Conservation (phyloP, 2,888 invertebrate species). For the Eueremaeus valkanovi region DNA sequence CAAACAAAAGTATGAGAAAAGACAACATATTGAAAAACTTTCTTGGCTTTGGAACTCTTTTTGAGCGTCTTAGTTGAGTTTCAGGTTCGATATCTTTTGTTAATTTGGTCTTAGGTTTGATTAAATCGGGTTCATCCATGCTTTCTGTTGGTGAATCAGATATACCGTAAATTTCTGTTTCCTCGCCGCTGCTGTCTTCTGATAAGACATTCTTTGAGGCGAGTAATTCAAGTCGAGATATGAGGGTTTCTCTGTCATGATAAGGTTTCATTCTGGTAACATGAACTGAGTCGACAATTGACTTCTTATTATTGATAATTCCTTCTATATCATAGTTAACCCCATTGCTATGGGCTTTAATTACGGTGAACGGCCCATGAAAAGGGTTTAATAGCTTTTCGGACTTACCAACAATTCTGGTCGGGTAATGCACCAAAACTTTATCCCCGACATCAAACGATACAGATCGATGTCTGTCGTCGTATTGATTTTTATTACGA, state of each 20-base stretch:
- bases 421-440: conserved; percentile 34
- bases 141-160: not conserved
- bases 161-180: not conserved
- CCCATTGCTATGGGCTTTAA: not conserved
- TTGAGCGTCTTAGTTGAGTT: too few species aligned
- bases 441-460: conserved; percentile 30
- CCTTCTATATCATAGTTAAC: conserved; percentile 1
- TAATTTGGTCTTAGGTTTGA: not conserved
- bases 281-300: conserved; percentile 29
- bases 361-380: conserved; percentile 34
- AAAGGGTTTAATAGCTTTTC: conserved; percentile 36
- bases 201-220: not conserved
- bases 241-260: not conserved
- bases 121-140: not conserved
- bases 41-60: too few species aligned
- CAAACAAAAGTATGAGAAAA: not conserved
- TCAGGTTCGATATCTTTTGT: too few species aligned
- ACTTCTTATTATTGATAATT: not conserved
- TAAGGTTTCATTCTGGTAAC: conserved; percentile 30
- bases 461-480: not conserved
- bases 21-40: not conserved
- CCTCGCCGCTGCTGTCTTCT: not conserved
- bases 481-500: not conserved
- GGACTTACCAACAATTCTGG: conserved; percentile 20
- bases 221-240: not conserved